Percentiles rank a stretch among this genome's conserved stretches.
Evolutionary conservation across 2,888 invertebrate genomes (phyloP).

Genomic region (Cetonia aurata): DNA sequence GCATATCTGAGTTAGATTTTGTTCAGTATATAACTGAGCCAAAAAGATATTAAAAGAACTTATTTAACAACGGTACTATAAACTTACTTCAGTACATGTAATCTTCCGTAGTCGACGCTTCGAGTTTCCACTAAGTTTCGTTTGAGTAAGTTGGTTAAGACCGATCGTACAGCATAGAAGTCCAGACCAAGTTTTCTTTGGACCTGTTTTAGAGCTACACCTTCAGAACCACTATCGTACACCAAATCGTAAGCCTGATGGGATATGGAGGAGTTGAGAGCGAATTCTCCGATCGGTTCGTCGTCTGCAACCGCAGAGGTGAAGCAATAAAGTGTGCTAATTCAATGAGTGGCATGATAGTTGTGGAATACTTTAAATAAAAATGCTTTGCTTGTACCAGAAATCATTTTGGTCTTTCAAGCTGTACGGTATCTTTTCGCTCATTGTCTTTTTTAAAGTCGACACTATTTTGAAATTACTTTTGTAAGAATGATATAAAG

Average conservation of each 20-base stretch:
- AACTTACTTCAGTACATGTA: slow-evolving; percentile 58
- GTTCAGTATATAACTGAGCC: no score
- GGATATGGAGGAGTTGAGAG: slow-evolving; percentile 59
- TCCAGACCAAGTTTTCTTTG: slow-evolving; percentile 54
- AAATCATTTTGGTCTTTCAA: no score
- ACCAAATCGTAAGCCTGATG: slow-evolving; percentile 58
- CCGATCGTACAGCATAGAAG: slow-evolving; percentile 54
- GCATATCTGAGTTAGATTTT: no score
- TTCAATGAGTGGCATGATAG: no score
- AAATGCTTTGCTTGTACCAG: neutral
- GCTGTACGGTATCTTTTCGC: no score
- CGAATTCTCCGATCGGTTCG: slow-evolving; percentile 48
- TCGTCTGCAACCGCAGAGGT: slow-evolving; percentile 48
- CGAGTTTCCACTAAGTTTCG: slow-evolving; percentile 53
- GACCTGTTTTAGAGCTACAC: slow-evolving; percentile 55
- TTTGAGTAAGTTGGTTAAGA: slow-evolving; percentile 54
- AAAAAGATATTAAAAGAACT: no score
- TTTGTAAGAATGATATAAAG: no score
- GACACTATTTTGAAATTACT: no score
- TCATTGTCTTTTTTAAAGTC: no score
- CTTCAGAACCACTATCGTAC: slow-evolving; percentile 54
- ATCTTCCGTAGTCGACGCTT: slow-evolving; percentile 58
- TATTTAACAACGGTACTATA: no score
- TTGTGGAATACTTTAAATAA: no score
- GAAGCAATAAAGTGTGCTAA: no score